Conservation (phyloP, 2,113 vertebrate species). For the Myrmophylax atrothorax region DNA sequence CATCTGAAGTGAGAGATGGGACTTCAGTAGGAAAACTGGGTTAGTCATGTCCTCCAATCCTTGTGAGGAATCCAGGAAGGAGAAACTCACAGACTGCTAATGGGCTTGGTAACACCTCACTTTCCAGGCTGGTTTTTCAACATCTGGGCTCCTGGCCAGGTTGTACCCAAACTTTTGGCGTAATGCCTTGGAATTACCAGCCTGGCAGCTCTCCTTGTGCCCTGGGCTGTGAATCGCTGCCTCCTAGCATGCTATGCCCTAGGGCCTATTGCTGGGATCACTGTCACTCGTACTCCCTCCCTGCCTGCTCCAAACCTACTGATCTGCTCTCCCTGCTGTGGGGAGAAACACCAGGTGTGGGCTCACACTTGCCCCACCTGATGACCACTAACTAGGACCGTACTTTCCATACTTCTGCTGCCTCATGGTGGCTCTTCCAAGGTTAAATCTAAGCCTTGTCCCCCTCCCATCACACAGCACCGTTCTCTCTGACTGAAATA, state of each 20-base stretch:
- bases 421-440: not conserved
- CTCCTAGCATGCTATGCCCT: not conserved
- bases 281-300: not conserved
- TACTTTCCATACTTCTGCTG: not conserved
- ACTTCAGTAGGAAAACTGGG: not conserved
- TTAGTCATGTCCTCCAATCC: not conserved
- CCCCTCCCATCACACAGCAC: not conserved
- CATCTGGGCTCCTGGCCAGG: slow-evolving; percentile 30
- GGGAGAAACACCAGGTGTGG: not conserved
- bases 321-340: not conserved
- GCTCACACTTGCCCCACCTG: not conserved
- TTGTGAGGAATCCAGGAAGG: not conserved
- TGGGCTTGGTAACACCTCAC: slow-evolving; percentile 32
- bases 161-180: slow-evolving; percentile 41
- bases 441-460: not conserved
- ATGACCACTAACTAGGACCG: not conserved
- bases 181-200: slow-evolving; percentile 26
- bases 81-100: slow-evolving; percentile 20
- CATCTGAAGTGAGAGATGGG: not conserved
- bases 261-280: not conserved
- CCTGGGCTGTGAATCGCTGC: not conserved
- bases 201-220: not conserved
- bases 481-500: not conserved
- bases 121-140: slow-evolving; percentile 42
- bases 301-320: not conserved